Evolutionary conservation across 2,888 invertebrate genomes (phyloP).

Genomic region (Eurois occulta): DNA sequence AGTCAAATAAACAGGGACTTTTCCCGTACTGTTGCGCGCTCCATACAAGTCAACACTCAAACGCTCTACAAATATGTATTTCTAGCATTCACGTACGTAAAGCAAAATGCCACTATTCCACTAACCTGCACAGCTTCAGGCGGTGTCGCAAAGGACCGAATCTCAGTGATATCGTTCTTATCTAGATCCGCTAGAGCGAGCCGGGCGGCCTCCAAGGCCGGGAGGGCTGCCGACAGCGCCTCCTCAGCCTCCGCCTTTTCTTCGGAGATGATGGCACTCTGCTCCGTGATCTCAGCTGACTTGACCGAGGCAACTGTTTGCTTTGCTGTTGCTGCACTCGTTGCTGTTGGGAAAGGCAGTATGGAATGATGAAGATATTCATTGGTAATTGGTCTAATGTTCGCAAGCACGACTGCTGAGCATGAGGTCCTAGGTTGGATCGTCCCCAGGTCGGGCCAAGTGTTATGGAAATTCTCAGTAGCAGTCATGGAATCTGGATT

Average conservation of each 20-base stretch:
- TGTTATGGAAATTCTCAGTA: too few species aligned
- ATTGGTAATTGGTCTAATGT: not conserved
- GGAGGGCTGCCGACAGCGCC: conserved; percentile 95
- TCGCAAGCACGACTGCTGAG: not conserved
- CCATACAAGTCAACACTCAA: too few species aligned
- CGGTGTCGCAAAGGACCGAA: conserved; percentile 97
- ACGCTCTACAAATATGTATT: too few species aligned
- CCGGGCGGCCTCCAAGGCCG: conserved; percentile 95
- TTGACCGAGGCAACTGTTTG: conserved; percentile 95
- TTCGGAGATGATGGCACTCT: conserved; percentile 94
- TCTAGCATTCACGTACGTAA: not conserved
- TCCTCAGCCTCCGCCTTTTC: conserved; percentile 97
- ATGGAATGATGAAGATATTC: not conserved
- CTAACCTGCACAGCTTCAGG: conserved; percentile 95
- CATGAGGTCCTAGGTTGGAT: not conserved
- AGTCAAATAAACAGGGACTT: too few species aligned
- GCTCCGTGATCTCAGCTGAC: conserved; percentile 95
- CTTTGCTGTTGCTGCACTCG: conserved; percentile 93
- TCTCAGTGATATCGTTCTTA: conserved; percentile 97
- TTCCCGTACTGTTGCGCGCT: too few species aligned
- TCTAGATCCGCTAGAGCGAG: conserved; percentile 95
- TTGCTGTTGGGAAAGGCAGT: conserved; percentile 82
- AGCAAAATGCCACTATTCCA: not conserved
- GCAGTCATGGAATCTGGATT: too few species aligned
- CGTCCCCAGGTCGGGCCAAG: not conserved